Evolutionary conservation across 2,888 invertebrate species (phyloP), one percentile per base, ranked within the genome.

Genomic region (Chloroclysta siterata): DNA sequence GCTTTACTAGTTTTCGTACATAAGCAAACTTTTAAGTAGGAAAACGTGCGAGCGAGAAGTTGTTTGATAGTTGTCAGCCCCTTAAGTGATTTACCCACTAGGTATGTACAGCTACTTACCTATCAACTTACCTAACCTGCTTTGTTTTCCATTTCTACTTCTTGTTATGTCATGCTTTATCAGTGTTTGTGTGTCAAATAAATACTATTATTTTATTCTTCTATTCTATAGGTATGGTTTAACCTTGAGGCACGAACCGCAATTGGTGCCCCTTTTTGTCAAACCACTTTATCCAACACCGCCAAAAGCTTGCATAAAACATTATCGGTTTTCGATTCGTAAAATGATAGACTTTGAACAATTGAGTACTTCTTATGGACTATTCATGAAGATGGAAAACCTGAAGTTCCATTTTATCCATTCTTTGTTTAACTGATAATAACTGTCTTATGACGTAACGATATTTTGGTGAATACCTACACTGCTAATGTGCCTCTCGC

Each of bases 331-430:
- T 47, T 41, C 11, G 48, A 46, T 14, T 44, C 44, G 33, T 47
- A 39, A 39, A 59, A 47, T 53, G 47, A 53, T 61, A 55, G n/a
- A 39, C 29, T 39, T 56, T 48, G 41, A 56, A 56, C 52, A 56
- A 62, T 36, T 44, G 46, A 53, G 44, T 36, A 63, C 58, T 65
- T 51, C 50, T 67, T 60, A n/a, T n/a, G n/a, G n/a, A n/a, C n/a
- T 63, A 67, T 67, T 65, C 61, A 69, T 60, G 65, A 41, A 22
- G 3, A 55, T 6, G 46, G 46, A 44, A 50, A 15, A 39, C 48
- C 8, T 48, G 22, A 68, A 70, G 75, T 72, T n/a, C 77, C 53
- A 75, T 63, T 72, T 77, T 76, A 78, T 79, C 73, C 77, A 80
- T 80, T 77, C 50, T 76, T 76, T 22, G 22, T 53, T 52, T 56